Evolutionary conservation across 2,113 vertebrate genomes (phyloP), one percentile per base, ranked within the genome.

Genomic region (Vulpes lagopus): DNA sequence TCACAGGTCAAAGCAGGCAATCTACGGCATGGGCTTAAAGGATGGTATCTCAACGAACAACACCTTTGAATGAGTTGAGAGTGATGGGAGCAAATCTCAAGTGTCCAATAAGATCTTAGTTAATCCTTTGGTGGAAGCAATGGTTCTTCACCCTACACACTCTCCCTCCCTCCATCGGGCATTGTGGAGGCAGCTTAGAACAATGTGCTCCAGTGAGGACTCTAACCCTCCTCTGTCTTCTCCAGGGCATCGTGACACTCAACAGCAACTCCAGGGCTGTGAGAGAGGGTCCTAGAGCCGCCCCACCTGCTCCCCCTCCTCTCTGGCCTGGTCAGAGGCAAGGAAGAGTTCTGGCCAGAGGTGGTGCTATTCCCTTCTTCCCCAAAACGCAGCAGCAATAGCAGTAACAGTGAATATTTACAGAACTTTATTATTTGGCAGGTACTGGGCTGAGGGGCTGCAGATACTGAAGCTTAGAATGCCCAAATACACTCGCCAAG

Each of bases 191-290:
- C 62, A 51, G 64, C 19, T 91, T 11, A 0, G 25, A 38, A 53
- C 1, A 1, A 79, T 0, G 1, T 22, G 27, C 35, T 60, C 62
- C 0, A 0, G 55, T 35, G 38, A 67, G 65, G 27, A 35, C 8
- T 16, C 32, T 19, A 78, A 78, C 0, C 23, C 55, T 51, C 74
- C 74, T 49, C 74, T 83, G 0, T 23, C 20, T 5, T 38, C 82
- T 79, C 27, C 4, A 27, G 49, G 69, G 27, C 55, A 32, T 23
- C 38, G 32, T 35, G n/a, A 55, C 7, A 73, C 25, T 8, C 55
- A 32, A 25, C 5, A 25, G 53, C 19, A 43, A 67, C 14, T 11
- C 71, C 15, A 30, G 53, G 23, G 49, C 30, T 25, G 3, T 0
- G 11, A 49, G 1, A 23, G 7, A 51, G 53, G 19, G 49, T 3